A percentile compares a stretch with the other conserved stretches of the same genome.
These are phyloP conservation scores for Cryptus armator DNA, from an alignment of 2,888 invertebrate genomes.

Conservation along the genomic window DNA sequence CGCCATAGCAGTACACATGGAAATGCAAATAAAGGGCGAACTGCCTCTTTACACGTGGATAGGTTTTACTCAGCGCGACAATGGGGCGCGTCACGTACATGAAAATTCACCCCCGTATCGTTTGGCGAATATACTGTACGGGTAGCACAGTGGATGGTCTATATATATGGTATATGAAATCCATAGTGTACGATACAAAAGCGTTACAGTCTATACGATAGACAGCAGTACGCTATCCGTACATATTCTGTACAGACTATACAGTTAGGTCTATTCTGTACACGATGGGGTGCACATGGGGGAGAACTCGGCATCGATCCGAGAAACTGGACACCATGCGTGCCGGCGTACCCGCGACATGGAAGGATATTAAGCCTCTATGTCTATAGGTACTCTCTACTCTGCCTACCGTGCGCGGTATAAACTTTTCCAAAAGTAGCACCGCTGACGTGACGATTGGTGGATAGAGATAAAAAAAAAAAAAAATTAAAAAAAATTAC, in stretches of 20 bases:
- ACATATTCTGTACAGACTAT: conserved; percentile 29
- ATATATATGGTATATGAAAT: conserved; percentile 12
- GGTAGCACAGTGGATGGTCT: background rate
- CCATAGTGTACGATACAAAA: conserved; percentile 21
- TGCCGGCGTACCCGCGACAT: conserved; percentile 57
- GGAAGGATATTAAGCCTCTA: conserved; percentile 18
- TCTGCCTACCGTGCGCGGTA: background rate
- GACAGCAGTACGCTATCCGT: conserved; percentile 39
- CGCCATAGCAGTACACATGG: conserved; percentile 65
- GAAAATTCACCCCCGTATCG: conserved; percentile 61
- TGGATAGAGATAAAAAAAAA: conserved; percentile 13
- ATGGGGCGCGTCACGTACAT: conserved; percentile 72
- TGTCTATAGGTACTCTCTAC: conserved; percentile 5
- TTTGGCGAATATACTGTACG: conserved; percentile 43
- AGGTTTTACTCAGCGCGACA: conserved; percentile 70
- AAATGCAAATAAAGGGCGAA: conserved; percentile 72
- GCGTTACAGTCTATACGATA: conserved; percentile 22
- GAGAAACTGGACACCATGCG: conserved; percentile 69
- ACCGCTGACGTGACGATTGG: conserved; percentile 23
- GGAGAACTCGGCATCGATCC: conserved; percentile 60
- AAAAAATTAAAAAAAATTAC: background rate
- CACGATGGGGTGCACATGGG: conserved; percentile 50
- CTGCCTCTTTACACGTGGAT: conserved; percentile 64
- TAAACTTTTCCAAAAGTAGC: conserved; percentile 17
- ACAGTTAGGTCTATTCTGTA: conserved; percentile 54